Conservation (phyloP, 2,113 vertebrate genomes). For the Thinocorus orbignyianus region DNA sequence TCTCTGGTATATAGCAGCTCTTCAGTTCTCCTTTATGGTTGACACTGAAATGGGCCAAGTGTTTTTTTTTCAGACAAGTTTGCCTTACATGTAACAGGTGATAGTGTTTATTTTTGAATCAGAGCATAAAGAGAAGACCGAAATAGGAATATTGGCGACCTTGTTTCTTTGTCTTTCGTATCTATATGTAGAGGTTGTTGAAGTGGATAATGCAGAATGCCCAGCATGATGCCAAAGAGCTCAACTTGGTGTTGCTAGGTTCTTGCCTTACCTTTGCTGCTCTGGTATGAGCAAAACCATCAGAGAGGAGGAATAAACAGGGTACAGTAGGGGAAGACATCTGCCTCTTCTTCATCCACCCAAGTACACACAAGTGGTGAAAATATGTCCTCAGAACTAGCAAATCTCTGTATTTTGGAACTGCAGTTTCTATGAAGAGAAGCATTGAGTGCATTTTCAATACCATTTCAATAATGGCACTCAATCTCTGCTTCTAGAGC, state of each 20-base stretch:
- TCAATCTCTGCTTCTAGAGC: background rate
- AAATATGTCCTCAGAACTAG: background rate
- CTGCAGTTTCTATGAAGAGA: background rate
- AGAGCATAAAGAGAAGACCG: background rate
- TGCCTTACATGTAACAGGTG: background rate
- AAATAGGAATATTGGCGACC: background rate
- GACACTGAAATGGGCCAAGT: background rate
- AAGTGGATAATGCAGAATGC: conserved; percentile 2
- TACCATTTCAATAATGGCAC: background rate
- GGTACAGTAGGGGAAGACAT: background rate
- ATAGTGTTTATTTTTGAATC: background rate
- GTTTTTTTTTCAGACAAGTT: background rate
- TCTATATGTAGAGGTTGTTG: background rate
- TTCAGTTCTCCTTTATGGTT: background rate
- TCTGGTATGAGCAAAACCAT: conserved; percentile 27
- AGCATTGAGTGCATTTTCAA: background rate
- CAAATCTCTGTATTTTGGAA: background rate
- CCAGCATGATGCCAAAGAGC: background rate
- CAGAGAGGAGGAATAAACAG: background rate
- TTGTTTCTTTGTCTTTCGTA: background rate
- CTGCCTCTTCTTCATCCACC: background rate
- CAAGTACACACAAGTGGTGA: background rate
- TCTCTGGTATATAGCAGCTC: background rate
- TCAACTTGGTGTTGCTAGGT: background rate
- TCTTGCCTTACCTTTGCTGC: background rate